Evolutionary conservation across 1,140 invertebrate genomes (phyloP), one percentile per base, ranked within the genome.

Genomic region (Epicauta chinensis): DNA sequence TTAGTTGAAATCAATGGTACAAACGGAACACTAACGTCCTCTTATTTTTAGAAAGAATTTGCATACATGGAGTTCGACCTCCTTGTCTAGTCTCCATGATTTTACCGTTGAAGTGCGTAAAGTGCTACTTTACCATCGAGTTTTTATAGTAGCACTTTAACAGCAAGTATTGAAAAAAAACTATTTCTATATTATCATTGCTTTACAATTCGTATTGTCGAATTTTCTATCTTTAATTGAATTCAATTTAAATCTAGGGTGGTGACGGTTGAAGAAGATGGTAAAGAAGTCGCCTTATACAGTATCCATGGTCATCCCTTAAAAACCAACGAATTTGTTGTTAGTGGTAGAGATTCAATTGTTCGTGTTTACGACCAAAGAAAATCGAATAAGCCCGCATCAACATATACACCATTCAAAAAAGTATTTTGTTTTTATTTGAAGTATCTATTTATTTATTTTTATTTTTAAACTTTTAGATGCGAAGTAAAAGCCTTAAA

Each of bases 291-390:
- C 2, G 77, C 84, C 13, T 72, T 97, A 36, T 96, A 93, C 72
- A 93, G 89, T 66, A 87, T 98, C 62, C 76, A 86, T 58, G 81
- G 81, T 23, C 87, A 97, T 78, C 93, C 93, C 6, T 72, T 83
- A 37, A 83, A 86, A 53, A 74, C 78, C 9, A 72, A 82, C 48
- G 83, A 95, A 73, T 88, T 95, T 71, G 86, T 86, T 66, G 80
- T 97, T 17, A 80, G 84, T 41, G 93, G 93, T 2, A 68, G 77
- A 12, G 80, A 81, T 63, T 73, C 76, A 48, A 74, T 67, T 44
- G 75, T 86, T 11, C 71, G 75, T 12, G 73, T 89, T 36, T 92
- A 87, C 59, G 89, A 93, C 67, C 76, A 80, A 59, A 76, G 89
- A 62, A 82, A 64, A 53, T 46, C 48, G 37, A 32, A 46, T 17